Percentiles rank a stretch among this genome's conserved stretches.
Evolutionary conservation across 2,797 vertebrate species (phyloP).

Genomic region (Protonibea diacanthus): DNA sequence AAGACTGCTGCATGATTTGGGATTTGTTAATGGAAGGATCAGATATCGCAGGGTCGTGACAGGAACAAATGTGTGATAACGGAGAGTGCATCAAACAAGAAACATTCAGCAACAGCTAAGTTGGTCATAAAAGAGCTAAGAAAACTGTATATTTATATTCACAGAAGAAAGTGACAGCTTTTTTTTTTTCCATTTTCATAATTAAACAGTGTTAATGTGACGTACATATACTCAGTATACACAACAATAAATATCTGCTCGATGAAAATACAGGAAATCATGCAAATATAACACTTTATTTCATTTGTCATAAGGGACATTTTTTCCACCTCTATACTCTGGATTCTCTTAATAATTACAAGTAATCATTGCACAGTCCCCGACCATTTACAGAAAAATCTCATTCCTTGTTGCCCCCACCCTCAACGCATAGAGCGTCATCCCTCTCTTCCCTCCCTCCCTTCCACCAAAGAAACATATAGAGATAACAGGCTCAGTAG

Average conservation of each 20-base stretch:
- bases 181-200: constrained; percentile 71
- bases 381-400: constrained; percentile 75
- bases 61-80: not conserved
- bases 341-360: constrained; percentile 82
- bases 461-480: constrained; percentile 76
- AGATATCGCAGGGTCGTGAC: not conserved
- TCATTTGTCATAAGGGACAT: constrained; percentile 77
- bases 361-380: constrained; percentile 85
- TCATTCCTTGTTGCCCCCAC: not conserved
- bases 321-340: constrained; percentile 79
- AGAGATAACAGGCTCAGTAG: constrained; percentile 84
- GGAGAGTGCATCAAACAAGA: constrained; percentile 23
- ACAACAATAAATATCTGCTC: constrained; percentile 82
- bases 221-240: constrained; percentile 81
- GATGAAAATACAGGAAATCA: constrained; percentile 89
- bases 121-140: constrained; percentile 67
- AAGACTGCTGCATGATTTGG: constrained; percentile 10
- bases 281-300: constrained; percentile 91
- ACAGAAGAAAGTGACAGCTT: constrained; percentile 76
- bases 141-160: constrained; percentile 68
- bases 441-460: constrained; percentile 2
- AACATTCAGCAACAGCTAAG: constrained; percentile 39
- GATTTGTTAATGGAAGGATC: constrained; percentile 36
- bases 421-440: constrained; percentile 9
- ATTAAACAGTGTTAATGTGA: constrained; percentile 76